Base-by-base conservation (phyloP, 37 sponge, comb jelly and placozoan genomes). In the Geodia barretti region DNA sequence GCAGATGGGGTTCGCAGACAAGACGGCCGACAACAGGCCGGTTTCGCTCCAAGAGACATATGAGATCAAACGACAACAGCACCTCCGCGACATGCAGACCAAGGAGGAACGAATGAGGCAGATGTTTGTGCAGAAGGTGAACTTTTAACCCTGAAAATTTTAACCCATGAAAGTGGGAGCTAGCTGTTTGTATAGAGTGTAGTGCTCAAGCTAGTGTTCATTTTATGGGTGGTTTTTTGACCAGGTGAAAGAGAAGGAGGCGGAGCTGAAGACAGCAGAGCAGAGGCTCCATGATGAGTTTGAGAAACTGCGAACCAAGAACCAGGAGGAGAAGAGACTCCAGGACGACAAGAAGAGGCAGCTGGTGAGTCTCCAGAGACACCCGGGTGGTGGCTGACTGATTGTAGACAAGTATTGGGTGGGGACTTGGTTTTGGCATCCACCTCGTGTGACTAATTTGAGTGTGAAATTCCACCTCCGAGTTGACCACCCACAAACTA, bases 21-120 rank as follows among this genome's bases (percentile, higher is more conserved):
- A 69, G 62, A 72, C 87, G 26, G 96, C 89, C 41, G 90, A 88
- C 82, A 86, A 89, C 67, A 80, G 67, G 62, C 96, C 94, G 28
- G 92, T 92, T 59, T 90, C 81, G 24, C 88, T 97, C 3, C 91
- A 93, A 60, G 98, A 98, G 67, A 91, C 91, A 20, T 95, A 95
- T 79, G 96, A 98, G 70, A 74, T 83, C 75, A 95, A 95, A 76
- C 68, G 96, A 29, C 78, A 87, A 59, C 88, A 95, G 77, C 96
- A 94, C 78, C 31, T 93, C 25, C 74, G 71, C 39, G 95, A 96
- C 78, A 88, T 98, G 92, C 87, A 96, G 80, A 39, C 75, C 42
- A 94, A 87, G 73, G 99, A 98, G 79, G 95, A 98, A 86, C 68
- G 80, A 38, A 96, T 98, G 93, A 89, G 97, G 64, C 91, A 92